Evolutionary conservation across 2,113 vertebrate genomes (phyloP), one percentile per base, ranked within the genome.

Genomic region (Calidris pygmaea): DNA sequence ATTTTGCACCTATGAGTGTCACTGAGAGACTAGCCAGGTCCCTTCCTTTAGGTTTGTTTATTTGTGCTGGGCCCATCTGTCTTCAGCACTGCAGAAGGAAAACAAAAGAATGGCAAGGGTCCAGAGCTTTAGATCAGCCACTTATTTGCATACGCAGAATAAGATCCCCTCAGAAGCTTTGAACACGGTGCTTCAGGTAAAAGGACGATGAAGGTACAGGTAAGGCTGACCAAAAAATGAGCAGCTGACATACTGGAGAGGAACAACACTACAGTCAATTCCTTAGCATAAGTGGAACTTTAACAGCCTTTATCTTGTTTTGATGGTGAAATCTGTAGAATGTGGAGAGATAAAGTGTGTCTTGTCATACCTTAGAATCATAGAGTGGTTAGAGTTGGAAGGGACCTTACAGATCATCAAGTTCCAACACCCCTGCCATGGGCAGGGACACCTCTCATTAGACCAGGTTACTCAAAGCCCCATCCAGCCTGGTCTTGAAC

Each of bases 121-220:
- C 7, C 39, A 53, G 37, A 75, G 41, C 23, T 67, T 82, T 73
- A 47, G 29, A 34, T 77, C 56, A 91, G 37, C 26, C 34, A 29
- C 4, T 17, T 27, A 2, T 53, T 63, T 82, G 50, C 13, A 5
- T 74, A 15, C n/a, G n/a, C n/a, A n/a, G n/a, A n/a, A n/a, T n/a
- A 19, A 85, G 21, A 39, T 79, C 16, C 8, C 4, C 8, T 55
- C 26, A 52, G 41, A 73, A 50, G 24, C 19, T 68, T 52, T 8
- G 27, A 60, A 32, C 3, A 9, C 0, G 0, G 4, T 41, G 11
- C 32, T 91, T 91, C 47, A 55, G 24, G 13, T 58, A 32, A 32
- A 20, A 1, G 2, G 29, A 27, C 32, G 17, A 41, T 71, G 11
- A 81, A 59, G 0, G 0, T 41, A 43, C 14, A 41, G n/a, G 6